Percentiles rank a stretch among this genome's conserved stretches.
phyloP scores from a whole-genome alignment of 2,888 invertebrate species.

The Strigamia crassipes region DNA sequence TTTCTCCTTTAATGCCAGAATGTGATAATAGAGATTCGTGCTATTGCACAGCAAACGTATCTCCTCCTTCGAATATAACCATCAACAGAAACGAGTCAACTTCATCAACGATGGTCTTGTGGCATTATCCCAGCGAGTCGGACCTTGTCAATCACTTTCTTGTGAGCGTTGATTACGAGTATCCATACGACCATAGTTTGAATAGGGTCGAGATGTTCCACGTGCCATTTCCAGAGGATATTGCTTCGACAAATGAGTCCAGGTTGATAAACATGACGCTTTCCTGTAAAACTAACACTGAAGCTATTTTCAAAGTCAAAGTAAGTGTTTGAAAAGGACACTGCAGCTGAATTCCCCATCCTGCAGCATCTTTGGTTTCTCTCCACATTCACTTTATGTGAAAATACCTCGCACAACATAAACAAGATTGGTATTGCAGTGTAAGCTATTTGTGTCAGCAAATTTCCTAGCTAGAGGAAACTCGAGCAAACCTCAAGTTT shows the following conservation, averaged over 20 bases:
- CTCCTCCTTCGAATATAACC: not conserved
- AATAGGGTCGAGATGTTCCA: not conserved
- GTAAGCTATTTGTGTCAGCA: no score
- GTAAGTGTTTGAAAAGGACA: not conserved
- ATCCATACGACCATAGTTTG: not conserved
- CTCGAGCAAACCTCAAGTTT: no score
- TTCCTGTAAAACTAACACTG: not conserved
- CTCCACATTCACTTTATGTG: no score
- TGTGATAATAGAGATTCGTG: not conserved
- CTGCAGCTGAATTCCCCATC: no score
- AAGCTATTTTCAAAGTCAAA: not conserved
- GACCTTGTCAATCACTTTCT: not conserved
- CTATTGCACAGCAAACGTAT: not conserved
- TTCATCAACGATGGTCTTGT: not conserved
- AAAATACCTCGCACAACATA: no score
- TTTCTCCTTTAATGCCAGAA: not conserved
- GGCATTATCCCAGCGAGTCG: not conserved
- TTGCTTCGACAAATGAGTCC: not conserved
- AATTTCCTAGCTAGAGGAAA: no score
- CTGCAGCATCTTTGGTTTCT: no score
- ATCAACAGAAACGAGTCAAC: not conserved
- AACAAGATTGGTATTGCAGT: no score
- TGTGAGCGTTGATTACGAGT: not conserved
- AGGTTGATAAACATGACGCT: slow-evolving; percentile 12
- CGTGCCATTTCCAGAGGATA: not conserved